Base-by-base conservation (phyloP, 2,888 invertebrate species). In the Acronicta psi region DNA sequence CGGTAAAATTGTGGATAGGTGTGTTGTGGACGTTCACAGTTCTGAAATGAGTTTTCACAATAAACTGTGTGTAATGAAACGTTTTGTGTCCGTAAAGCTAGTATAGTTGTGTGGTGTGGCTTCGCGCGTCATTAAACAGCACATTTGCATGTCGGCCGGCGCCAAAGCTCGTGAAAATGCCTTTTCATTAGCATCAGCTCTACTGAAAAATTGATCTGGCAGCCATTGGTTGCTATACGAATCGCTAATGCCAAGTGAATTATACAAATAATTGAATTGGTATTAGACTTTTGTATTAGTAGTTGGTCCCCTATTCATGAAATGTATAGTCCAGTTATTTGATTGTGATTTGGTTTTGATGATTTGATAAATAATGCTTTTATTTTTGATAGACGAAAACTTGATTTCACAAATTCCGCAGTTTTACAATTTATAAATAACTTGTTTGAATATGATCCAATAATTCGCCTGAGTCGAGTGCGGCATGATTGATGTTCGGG, bases 141-240 rank as follows among this genome's bases (percentile, higher is more conserved):
- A 84, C 88, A 93, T 92, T 93, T 90, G 89, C 92, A 92, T 93
- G 88, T 76, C 85, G 88, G 87, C 83, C 90, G 89, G 87, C 90
- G 91, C 92, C 93, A 92, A 90, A 90, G 82, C 90, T 93, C 92
- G 92, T 93, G 93, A 91, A 93, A 92, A 91, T 89, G 91, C 89
- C 89, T 87, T 88, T 93, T 93, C 93, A 92, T 93, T 93, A 93
- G 85, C 91, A 91, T 91, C 91, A 90, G 90, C 86, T 88, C 80
- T 80, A 84, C 88, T 91, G 90, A 92, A 91, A 91, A 91, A 92
- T 89, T 85, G 90, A 87, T 91, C 83, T 84, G 84, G 79, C 84
- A 85, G 80, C 83, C 81, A 82, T 80, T 82, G 77, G 81, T 78
- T 81, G 77, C 60, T 75, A 73, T 74, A 65, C 63, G 72, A 76